phyloP scores from a whole-genome alignment of 1,140 invertebrate species.

The Drosophila ironensis region DNA sequence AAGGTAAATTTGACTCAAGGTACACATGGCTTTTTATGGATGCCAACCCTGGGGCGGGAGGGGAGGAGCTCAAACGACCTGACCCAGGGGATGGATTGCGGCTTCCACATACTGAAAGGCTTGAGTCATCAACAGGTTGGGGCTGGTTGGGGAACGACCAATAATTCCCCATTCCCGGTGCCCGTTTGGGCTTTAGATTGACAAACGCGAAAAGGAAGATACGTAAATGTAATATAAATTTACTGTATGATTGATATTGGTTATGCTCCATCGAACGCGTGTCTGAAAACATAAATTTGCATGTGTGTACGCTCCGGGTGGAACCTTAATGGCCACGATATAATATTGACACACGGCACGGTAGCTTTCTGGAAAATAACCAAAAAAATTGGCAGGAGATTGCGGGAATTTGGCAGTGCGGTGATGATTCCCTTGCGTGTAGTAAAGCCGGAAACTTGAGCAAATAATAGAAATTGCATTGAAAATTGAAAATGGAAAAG shows the following conservation, averaged over 20 bases:
- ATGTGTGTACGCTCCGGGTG: neutral
- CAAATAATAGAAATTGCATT: slow-evolving; percentile 15
- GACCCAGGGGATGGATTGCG: slow-evolving; percentile 6
- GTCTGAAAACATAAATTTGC: neutral
- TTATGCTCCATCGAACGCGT: slow-evolving; percentile 25
- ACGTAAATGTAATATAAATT: slow-evolving; percentile 45
- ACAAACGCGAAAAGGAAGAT: slow-evolving; percentile 61
- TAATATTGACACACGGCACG: slow-evolving; percentile 36
- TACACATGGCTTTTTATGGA: slow-evolving; percentile 59
- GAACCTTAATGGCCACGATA: slow-evolving; percentile 29
- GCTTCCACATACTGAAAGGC: slow-evolving; percentile 31
- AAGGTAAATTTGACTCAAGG: slow-evolving; percentile 66
- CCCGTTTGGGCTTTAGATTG: slow-evolving; percentile 44
- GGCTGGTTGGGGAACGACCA: neutral
- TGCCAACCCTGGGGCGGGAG: neutral
- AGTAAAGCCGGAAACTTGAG: slow-evolving; percentile 14
- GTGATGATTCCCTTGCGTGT: neutral
- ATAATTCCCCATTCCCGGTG: neutral
- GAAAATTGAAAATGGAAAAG: no score
- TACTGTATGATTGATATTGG: slow-evolving; percentile 46
- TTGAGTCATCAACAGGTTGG: slow-evolving; percentile 66
- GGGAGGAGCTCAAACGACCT: slow-evolving; percentile 13
- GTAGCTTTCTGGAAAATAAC: slow-evolving; percentile 11
- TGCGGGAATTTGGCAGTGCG: slow-evolving; percentile 6
- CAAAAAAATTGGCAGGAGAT: slow-evolving; percentile 31